phyloP scores from a whole-genome alignment of 2,888 invertebrate species.

The Andrena flavipes region DNA sequence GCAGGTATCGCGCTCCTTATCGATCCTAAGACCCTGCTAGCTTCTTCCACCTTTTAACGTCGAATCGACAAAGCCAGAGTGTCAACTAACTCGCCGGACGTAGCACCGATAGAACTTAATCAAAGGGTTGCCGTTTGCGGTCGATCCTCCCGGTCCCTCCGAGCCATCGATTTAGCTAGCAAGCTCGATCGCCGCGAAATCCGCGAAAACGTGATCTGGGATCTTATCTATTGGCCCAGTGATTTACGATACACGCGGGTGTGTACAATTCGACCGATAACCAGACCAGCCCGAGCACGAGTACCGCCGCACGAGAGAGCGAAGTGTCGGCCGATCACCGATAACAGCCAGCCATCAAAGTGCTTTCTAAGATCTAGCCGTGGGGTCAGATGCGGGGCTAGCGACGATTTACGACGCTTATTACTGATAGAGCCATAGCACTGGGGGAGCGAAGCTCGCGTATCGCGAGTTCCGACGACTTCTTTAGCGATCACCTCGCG shows the following conservation, averaged over 20 bases:
- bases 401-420: conserved; percentile 61
- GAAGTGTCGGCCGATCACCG: conserved; percentile 65
- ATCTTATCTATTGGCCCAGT: conserved; percentile 63
- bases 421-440: conserved; percentile 62
- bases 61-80: conserved; percentile 4
- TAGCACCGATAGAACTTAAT: conserved; percentile 36
- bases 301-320: conserved; percentile 39
- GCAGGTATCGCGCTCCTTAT: conserved; percentile 2
- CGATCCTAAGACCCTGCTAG: not conserved
- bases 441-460: conserved; percentile 7
- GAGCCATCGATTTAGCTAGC: conserved; percentile 14
- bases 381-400: conserved; percentile 56
- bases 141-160: conserved; percentile 7
- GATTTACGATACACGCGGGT: conserved; percentile 63
- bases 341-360: conserved; percentile 65
- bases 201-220: conserved; percentile 67
- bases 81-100: conserved; percentile 7
- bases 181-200: conserved; percentile 50
- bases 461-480: not conserved
- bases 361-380: conserved; percentile 60
- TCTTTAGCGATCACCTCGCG: not conserved
- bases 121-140: conserved; percentile 42
- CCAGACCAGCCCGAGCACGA: conserved; percentile 32
- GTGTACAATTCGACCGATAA: conserved; percentile 55
- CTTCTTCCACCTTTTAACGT: not conserved